Evolutionary conservation across 2,113 vertebrate species (phyloP), one percentile per base, ranked within the genome.

Genomic region (Athene noctua): DNA sequence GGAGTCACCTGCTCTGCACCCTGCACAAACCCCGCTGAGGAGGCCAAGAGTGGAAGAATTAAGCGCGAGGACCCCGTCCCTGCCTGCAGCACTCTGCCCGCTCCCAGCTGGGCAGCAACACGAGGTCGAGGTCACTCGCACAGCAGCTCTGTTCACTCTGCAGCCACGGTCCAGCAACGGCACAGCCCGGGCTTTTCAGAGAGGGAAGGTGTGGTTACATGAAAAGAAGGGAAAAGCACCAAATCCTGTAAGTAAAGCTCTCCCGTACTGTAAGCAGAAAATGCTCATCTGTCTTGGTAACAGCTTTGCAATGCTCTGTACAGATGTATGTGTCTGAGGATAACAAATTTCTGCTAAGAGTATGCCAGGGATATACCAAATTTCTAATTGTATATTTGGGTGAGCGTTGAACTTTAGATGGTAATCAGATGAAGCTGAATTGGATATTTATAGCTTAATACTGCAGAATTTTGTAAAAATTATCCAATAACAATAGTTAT

Each of bases 381-480:
- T 38, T 84, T 22, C 23, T 80, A 75, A 55, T 18, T 71, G 57
- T 68, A 30, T 87, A 82, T 91, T 90, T 94, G 67, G 61, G 70
- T 80, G 58, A 91, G 36, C 30, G 23, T 75, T 91, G 85, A 87
- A 79, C 49, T 79, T 80, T 20, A 78, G 49, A 78, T 78, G n/a
- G 23, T 59, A 95, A 92, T 81, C 54, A 73, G 34, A 90, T 49
- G 22, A 58, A 90, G 52, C 10, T 81, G 72, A 90, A 82, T 22
- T 85, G 58, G 44, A 90, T 85, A 79, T 46, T 49, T 79, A 82
- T 25, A 58, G 61, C 57, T 94, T 87, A 75, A 81, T 87, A 79
- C 22, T 66, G 61, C 26, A 77, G 49, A 91, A 77, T 77, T 92
- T 88, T 77, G 19, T 46, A 88, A 92, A 95, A 94, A 90, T 90